Evolutionary conservation across 2,113 vertebrate genomes (phyloP).

Genomic region (Porphyrio hochstetteri): DNA sequence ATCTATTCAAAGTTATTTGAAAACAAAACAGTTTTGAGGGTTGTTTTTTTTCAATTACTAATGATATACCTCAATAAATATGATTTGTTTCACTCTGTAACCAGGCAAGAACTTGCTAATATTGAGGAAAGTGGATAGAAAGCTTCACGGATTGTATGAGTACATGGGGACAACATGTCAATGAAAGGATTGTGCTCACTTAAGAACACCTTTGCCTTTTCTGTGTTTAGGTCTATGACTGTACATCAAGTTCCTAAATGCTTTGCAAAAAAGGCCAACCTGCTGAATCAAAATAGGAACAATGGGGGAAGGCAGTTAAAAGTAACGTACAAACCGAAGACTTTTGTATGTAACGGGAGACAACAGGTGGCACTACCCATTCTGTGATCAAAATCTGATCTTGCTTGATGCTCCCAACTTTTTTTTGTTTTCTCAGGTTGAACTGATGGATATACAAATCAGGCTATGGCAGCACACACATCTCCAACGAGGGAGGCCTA

Average conservation of each 20-base stretch:
- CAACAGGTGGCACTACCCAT: neutral
- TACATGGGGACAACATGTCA: neutral
- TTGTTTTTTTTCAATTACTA: neutral
- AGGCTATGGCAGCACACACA: neutral
- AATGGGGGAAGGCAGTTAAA: neutral
- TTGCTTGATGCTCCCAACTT: neutral
- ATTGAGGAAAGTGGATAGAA: neutral
- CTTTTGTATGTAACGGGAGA: neutral
- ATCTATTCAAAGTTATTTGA: neutral
- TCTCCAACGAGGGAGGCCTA: conserved; percentile 7
- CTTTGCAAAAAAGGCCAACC: neutral
- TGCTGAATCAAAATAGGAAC: neutral
- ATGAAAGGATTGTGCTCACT: neutral
- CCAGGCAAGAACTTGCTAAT: neutral
- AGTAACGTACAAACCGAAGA: neutral
- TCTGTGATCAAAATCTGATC: neutral
- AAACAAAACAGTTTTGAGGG: neutral
- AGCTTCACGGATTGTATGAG: neutral
- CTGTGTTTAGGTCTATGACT: accelerated
- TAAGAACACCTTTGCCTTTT: neutral
- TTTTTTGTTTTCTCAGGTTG: neutral
- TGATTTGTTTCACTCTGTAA: neutral
- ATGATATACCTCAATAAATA: neutral
- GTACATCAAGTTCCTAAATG: neutral
- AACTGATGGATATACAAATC: conserved; percentile 4